Evolutionary conservation across 2,888 invertebrate genomes (phyloP), one percentile per base, ranked within the genome.

Genomic region (Coelopa pilipes): DNA sequence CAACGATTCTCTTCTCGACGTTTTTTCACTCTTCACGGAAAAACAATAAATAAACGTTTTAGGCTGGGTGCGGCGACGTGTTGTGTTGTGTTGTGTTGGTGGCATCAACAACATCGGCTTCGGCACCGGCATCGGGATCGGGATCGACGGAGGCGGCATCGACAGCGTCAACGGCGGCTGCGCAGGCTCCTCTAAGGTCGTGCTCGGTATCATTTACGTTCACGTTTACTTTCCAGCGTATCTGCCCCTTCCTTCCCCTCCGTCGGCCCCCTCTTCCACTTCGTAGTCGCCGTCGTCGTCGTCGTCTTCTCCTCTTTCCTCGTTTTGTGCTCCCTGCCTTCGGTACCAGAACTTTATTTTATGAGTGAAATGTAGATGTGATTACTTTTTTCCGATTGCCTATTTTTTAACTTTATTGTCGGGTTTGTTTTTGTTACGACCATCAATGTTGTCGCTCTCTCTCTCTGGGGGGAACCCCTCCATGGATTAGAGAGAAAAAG

Each of bases 21-120:
- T 13, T 59, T 59, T 55, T 49, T 50, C 24, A 19, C 59, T 47
- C 46, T 21, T n/a, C 53, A 70, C 21, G 17, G 24, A 70, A 70
- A 70, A 21, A 63, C 50, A 24, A 70, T 63, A 70, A 63, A 70
- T 63, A 63, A 74, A 57, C 70, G 63, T 49, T 70, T 74, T 17
- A 71, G 24, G 70, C 60, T 74, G 70, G 66, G 55, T 57, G 67
- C 67, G 69, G 69, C 34, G 34, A 34, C 34, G 34, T 34, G 34
- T 34, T 34, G 34, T 34, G 34, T 34, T 34, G 34, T 34, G 2
- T 2, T 34, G 60, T 47, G 59, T 55, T 53, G 72, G 45, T 55
- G 62, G 69, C 47, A 60, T 34, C 34, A 34, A 34, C 34, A 34
- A 34, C 34, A 34, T 34, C 34, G 53, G 53, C 10, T 7, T 15